Base-by-base conservation (phyloP, 2,113 vertebrate genomes). In the Tretioscincus oriximinensis region DNA sequence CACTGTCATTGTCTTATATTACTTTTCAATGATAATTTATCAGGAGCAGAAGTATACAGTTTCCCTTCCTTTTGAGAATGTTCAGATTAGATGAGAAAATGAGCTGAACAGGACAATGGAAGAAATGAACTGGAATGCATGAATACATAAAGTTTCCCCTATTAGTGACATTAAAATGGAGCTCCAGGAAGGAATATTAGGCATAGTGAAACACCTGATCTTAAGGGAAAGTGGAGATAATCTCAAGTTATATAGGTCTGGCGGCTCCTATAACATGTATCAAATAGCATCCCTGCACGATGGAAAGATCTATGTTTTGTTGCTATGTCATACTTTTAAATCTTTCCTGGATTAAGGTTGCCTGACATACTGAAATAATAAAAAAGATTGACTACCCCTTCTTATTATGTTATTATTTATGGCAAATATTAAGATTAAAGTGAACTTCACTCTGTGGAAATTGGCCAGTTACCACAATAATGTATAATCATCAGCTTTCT, bases 401-500 rank as follows among this genome's bases (percentile, higher is more conserved):
- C 85, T 90, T 75, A 88, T 84, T 74, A 89, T 74, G 87, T 75
- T 92, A 89, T 89, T 90, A 86, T 91, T 91, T 88, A 82, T 77
- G 67, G 68, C 87, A 84, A 77, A 90, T 91, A 87, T 92, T 89
- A 91, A 85, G 87, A 88, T 89, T 85, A 90, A 90, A 86, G 77
- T 9, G 29, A 87, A 79, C 85, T 91, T 90, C 81, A 79, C 84
- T 77, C 0, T 0, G 68, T 88, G 81, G 90, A 90, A 90, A 81
- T 80, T 86, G 86, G 85, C 90, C 88, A 91, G 74, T 60, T 87
- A 84, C 86, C 85, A 88, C 84, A 84, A 92, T 90, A 92, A 90
- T 88, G 84, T 90, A 88, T 89, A 90, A 90, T 92, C 88, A 90
- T 91, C 89, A 93, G 88, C 87, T 80, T 86, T 89, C 82, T 81